These are phyloP conservation scores for Linyphia triangularis DNA, from an alignment of 2,888 invertebrate genomes.

Conservation along the genomic window DNA sequence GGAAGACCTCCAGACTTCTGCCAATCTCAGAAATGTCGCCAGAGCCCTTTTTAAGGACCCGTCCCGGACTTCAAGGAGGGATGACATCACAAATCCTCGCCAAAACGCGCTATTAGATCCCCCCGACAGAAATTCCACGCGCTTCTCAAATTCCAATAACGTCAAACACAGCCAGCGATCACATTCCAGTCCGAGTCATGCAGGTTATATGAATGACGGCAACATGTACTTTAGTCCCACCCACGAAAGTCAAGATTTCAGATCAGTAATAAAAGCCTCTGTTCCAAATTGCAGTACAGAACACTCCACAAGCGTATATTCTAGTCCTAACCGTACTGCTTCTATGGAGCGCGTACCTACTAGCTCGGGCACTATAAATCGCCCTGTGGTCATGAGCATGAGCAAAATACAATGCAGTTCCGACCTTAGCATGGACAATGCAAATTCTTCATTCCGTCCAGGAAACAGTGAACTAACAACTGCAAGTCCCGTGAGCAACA, in stretches of 20 bases:
- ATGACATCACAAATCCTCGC: neutral
- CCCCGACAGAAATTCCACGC: neutral
- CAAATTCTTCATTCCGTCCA: no score
- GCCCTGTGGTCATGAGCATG: no score
- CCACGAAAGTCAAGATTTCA: neutral
- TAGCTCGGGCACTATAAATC: no score
- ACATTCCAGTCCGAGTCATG: no score
- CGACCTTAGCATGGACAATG: no score
- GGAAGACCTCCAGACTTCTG: neutral
- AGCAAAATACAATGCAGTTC: no score
- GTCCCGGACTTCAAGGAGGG: neutral
- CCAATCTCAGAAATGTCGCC: slow-evolving; percentile 17
- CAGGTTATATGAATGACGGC: neutral
- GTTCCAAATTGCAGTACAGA: neutral
- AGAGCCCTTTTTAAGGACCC: slow-evolving; percentile 28
- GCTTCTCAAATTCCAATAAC: neutral
- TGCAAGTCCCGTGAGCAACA: no score
- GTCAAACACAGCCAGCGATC: no score
- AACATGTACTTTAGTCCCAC: neutral
- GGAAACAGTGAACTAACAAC: no score
- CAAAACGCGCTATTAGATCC: neutral
- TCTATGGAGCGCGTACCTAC: no score
- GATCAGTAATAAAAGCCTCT: no score
- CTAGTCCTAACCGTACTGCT: neutral
- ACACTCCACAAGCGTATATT: neutral